A percentile compares a stretch with the other conserved stretches of the same genome.
These are phyloP conservation scores for Copsychus sechellarum DNA, from an alignment of 2,113 vertebrate species.

Conservation along the genomic window DNA sequence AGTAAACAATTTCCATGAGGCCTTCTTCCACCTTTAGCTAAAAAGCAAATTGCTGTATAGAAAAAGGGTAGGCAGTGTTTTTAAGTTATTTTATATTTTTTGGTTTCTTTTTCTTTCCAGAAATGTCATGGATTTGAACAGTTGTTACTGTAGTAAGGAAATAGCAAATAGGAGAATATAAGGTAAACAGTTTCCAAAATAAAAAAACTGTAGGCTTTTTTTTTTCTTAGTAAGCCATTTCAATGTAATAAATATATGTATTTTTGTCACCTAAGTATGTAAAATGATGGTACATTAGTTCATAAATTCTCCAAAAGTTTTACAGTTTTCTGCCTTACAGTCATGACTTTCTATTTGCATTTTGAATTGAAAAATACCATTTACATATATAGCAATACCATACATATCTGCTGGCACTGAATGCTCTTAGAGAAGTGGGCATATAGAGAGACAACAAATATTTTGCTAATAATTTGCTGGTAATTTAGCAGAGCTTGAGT, in stretches of 20 bases:
- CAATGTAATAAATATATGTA: neutral
- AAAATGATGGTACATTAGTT: neutral
- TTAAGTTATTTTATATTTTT: neutral
- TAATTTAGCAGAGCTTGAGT: neutral
- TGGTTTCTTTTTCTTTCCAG: neutral
- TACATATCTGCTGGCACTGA: neutral
- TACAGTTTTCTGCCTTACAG: neutral
- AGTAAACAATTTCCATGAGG: neutral
- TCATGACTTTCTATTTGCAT: neutral
- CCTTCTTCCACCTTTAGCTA: neutral
- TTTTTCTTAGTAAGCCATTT: neutral
- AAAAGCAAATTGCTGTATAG: neutral
- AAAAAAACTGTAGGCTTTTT: neutral
- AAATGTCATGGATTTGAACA: neutral
- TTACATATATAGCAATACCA: neutral
- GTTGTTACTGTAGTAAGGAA: neutral
- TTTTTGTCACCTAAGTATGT: neutral
- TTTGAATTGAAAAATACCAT: neutral
- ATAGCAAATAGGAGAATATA: neutral
- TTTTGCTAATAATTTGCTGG: neutral
- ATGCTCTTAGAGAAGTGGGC: neutral
- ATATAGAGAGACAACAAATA: neutral
- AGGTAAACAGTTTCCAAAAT: neutral
- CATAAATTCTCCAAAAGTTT: neutral
- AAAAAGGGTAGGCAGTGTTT: neutral